Conservation (phyloP, 2,888 invertebrate species). For the Poecilobothrus nobilitatus region DNA sequence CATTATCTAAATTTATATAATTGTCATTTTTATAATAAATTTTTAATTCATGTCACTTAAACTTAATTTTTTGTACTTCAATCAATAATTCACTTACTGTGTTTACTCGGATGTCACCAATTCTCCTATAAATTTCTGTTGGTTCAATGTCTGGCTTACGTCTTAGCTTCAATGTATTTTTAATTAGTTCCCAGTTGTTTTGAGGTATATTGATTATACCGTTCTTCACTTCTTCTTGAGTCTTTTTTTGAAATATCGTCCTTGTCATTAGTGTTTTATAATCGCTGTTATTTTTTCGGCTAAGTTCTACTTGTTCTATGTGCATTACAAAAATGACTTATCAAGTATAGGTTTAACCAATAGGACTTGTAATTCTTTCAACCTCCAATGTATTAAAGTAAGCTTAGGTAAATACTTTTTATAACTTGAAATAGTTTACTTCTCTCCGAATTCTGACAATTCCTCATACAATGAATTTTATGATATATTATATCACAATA, state of each 20-base stretch:
- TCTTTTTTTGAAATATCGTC: not conserved
- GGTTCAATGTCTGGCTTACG: constrained; percentile 8
- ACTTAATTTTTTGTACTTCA: constrained; percentile 9
- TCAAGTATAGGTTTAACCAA: too few relatives aligned
- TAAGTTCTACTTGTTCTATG: not conserved
- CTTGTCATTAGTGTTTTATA: not conserved
- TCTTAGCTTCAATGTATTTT: not conserved
- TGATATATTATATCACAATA: too few relatives aligned
- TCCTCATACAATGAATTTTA: too few relatives aligned
- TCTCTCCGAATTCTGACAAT: too few relatives aligned
- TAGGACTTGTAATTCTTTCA: too few relatives aligned
- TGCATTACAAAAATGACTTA: too few relatives aligned
- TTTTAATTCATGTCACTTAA: constrained; percentile 11
- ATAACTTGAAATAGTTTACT: too few relatives aligned
- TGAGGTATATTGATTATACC: not conserved
- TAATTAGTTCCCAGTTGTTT: constrained; percentile 7
- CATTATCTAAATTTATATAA: constrained; percentile 11
- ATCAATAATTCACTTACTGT: constrained; percentile 7
- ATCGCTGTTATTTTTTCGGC: not conserved
- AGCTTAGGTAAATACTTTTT: too few relatives aligned
- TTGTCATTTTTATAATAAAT: constrained; percentile 13
- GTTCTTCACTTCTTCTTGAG: constrained; percentile 10
- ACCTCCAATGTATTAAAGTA: too few relatives aligned
- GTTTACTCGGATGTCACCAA: not conserved
- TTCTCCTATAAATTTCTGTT: constrained; percentile 9